These are phyloP conservation scores for Brachionus koreanus DNA, from an alignment of 1,140 invertebrate genomes.

Conservation along the genomic window DNA sequence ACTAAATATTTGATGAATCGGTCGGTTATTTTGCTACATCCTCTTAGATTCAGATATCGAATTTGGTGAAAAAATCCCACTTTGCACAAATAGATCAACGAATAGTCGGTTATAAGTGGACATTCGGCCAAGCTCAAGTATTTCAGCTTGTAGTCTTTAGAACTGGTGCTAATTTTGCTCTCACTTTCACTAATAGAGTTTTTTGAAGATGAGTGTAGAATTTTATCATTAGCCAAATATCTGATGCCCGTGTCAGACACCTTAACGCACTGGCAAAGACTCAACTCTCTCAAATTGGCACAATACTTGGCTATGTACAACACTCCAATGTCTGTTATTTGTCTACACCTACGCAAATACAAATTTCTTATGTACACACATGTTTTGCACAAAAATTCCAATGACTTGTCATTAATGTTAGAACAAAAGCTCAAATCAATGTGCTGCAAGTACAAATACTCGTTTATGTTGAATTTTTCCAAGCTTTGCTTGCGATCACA, in stretches of 20 bases:
- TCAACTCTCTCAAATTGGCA: background rate
- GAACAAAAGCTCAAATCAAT: constrained; percentile 8
- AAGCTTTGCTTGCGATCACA: background rate
- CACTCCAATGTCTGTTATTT: background rate
- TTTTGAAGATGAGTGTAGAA: background rate
- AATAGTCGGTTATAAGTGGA: background rate
- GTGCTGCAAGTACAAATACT: constrained; percentile 14
- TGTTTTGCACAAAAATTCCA: background rate
- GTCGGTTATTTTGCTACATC: constrained; percentile 11
- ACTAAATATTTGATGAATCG: constrained; percentile 5
- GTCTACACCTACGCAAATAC: constrained; percentile 14
- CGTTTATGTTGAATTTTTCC: background rate
- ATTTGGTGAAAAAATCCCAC: constrained; percentile 27
- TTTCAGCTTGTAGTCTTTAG: background rate
- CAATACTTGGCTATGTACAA: constrained; percentile 38
- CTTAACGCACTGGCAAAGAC: constrained; percentile 22
- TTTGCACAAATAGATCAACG: constrained; percentile 4
- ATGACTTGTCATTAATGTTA: constrained; percentile 1
- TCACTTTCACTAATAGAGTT: background rate
- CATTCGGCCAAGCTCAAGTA: constrained; percentile 23
- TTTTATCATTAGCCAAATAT: constrained; percentile 17
- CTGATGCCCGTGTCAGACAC: background rate
- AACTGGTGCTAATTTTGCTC: no score
- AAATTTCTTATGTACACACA: constrained; percentile 24
- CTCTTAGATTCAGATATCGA: background rate